Percentiles rank a stretch among this genome's conserved stretches.
These are phyloP conservation scores for Coregonus sp. DNA, from an alignment of 2,797 vertebrate species.

Conservation along the genomic window DNA sequence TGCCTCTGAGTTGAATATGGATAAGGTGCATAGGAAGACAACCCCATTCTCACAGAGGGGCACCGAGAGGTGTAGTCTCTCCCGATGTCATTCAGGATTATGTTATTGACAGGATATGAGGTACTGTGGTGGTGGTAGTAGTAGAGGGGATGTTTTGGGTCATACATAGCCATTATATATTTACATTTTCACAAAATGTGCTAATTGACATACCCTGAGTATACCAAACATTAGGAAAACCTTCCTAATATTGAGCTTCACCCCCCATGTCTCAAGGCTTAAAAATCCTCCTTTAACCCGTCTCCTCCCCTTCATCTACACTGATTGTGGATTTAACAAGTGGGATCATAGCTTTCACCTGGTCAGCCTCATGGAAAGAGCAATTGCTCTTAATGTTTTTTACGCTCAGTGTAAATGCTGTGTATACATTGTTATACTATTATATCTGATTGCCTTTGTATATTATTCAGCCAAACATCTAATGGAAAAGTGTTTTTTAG, in stretches of 20 bases:
- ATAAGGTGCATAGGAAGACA: constrained; percentile 32
- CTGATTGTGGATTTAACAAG: no score
- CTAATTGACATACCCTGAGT: not conserved
- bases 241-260: no score
- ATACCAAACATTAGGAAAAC: no score
- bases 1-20: constrained; percentile 42
- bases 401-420: no score
- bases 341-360: no score
- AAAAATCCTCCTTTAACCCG: no score
- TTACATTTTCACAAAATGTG: not conserved
- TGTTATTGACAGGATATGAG: not conserved
- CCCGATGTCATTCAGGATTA: not conserved
- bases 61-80: not conserved
- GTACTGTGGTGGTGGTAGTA: not conserved
- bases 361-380: no score
- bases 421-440: no score
- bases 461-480: not conserved
- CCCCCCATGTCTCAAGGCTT: no score
- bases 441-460: not conserved
- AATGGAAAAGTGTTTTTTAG: not conserved
- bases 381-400: no score
- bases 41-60: constrained; percentile 10
- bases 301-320: no score
- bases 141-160: not conserved
- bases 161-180: not conserved